Base-by-base conservation (phyloP, 1,140 invertebrate genomes). In the Cylas formicarius region DNA sequence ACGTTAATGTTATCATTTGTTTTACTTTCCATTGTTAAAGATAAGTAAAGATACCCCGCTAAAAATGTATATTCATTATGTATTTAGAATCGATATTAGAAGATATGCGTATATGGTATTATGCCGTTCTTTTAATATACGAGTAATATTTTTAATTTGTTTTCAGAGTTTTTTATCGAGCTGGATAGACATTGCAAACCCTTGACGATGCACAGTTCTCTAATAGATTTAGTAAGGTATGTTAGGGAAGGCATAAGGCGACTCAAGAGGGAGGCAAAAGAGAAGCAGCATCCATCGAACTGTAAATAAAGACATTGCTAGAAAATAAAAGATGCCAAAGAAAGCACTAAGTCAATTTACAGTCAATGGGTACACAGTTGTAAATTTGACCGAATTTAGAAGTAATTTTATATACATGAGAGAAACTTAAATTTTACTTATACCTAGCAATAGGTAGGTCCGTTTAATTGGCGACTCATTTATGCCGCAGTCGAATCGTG, bases 121-220 rank as follows among this genome's bases (percentile, higher is more conserved):
- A 14, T 35, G 17, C 20, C 29, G 16, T 27, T 40, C 29, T 40
- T 29, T 31, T 3, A n/a, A 26, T 28, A 13, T 28, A 26, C 17
- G 13, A 5, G 6, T 26, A 2, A 28, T 28, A 28, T 28, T 28
- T 28, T 45, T 33, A 47, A 49, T 49, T 58, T 56, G 43, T 48
- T 58, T 75, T 2, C 68, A 89, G 85, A 84, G 51, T 89, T 89
- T 64, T 88, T 89, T 66, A 77, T 82, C 47, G 74, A 81, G 52
- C 65, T 89, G 57, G 84, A 90, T 61, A 73, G 78, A 45, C 72
- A 73, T 40, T 77, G 78, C 67, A 84, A 83, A 44, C 81, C 81
- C 6, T 65, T 89, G 22, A 86, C 82, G 9, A 64, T 87, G 47
- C 80, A 84, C 57, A 86, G 82, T 62, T 78, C 81, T 19, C 64